Conservation (phyloP, 2,888 invertebrate genomes). For the Athalia circularis region DNA sequence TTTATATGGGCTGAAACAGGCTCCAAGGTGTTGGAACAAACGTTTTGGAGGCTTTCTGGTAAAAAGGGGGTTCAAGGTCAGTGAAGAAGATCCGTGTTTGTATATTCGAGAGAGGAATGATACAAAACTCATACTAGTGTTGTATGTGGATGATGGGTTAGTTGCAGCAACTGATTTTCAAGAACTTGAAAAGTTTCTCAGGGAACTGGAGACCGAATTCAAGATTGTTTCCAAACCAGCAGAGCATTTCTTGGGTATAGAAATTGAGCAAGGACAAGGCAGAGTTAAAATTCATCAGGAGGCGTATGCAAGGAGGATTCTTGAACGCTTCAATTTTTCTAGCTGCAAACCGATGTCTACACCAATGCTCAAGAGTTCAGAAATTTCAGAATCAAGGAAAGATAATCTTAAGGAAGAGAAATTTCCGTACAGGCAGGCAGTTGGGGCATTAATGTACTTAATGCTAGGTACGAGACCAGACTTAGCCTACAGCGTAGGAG, state of each 20-base stretch:
- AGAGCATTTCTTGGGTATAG: conserved; percentile 52
- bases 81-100: conserved; percentile 62
- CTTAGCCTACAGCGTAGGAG: conserved; percentile 50
- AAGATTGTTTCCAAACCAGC: conserved; percentile 46
- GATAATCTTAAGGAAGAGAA: no score
- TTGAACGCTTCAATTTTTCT: conserved; percentile 5
- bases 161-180: conserved; percentile 50
- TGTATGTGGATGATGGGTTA: conserved; percentile 66
- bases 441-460: conserved; percentile 52
- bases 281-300: conserved; percentile 45
- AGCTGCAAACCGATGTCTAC: no score
- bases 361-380: no score
- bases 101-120: conserved; percentile 52
- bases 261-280: conserved; percentile 52
- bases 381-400: no score
- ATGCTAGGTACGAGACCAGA: conserved; percentile 52
- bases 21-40: conserved; percentile 65
- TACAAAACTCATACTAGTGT: conserved; percentile 54
- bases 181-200: conserved; percentile 51
- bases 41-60: conserved; percentile 59
- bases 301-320: conserved; percentile 1
- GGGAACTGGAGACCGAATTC: conserved; percentile 42
- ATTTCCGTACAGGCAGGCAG: conserved; percentile 50
- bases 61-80: conserved; percentile 57
- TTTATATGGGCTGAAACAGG: conserved; percentile 69